Evolutionary conservation across 1,140 invertebrate genomes (phyloP), one percentile per base, ranked within the genome.

Genomic region (Lanistes nyassanus): DNA sequence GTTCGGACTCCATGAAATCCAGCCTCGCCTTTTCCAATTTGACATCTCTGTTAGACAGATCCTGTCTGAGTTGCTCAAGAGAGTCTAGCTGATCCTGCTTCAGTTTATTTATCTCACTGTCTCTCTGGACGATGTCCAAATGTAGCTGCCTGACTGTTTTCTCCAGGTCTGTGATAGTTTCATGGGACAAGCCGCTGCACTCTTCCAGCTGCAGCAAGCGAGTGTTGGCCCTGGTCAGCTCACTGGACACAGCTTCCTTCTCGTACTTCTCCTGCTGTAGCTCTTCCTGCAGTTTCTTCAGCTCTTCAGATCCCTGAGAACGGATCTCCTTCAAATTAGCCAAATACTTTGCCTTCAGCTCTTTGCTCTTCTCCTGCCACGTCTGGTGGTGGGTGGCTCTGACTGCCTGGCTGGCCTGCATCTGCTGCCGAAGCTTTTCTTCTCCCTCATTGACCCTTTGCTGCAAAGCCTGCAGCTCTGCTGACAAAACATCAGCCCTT

Each of bases 301-400:
- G 42, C 37, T 79, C 79, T 62, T 75, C 51, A 0, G 7, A 21
- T n/a, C 68, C 69, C 56, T 84, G 76, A 31, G 69, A 60, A 37
- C 85, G 82, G 67, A 85, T 79, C 67, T 86, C 84, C 74, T 83
- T 82, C 16, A 85, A 64, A 67, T 86, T 86, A 36, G 80, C 74
- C 23, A 79, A 26, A 74, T 80, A 86, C 75, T 84, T 88, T 72
- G 83, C 80, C 72, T 87, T 87, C 64, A 87, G 74, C 51, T 86
- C 83, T 64, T 84, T 80, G 26, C 84, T 76, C 77, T 89, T 84
- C 19, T 79, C 77, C 62, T 84, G 72, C 78, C 79, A 81, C 16
- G 79, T 79, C 67, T 84, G 79, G 65, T 87, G 84, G 7, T 87
- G 37, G 23, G 75, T 76, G 19, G 85, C 80, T 23, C 89, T 69